Evolutionary conservation across 1,140 invertebrate genomes (phyloP), one percentile per base, ranked within the genome.

Genomic region (Bombus consobrinus): DNA sequence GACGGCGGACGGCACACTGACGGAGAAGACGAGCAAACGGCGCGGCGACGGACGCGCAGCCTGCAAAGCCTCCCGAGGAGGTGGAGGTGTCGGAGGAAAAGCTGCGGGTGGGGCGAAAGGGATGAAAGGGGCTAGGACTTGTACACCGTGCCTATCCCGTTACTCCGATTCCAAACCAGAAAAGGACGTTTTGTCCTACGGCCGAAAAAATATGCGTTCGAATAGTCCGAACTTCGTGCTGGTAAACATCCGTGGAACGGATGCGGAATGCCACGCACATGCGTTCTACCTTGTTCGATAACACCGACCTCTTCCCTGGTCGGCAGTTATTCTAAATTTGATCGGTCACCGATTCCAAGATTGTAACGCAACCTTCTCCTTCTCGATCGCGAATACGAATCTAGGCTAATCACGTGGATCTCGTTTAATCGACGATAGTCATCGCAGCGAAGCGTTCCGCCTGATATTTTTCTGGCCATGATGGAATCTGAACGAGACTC

Each of bases 1-100:
- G 93, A 93, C 88, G 92, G 93, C 94, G 94, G 92, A 94, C 94
- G 94, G 94, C 93, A 94, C 89, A 95, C 94, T 95, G 94, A 92
- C 91, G 92, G 85, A 87, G 92, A 93, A 93, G 92, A 92, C 91
- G 92, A 93, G 89, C 66, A 86, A 91, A 89, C 90, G 89, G 88
- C 90, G 92, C 89, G 88, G 90, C 90, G 89, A 89, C 87, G 89
- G 90, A 90, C 92, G 92, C 92, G 91, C 92, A 93, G 87, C 83
- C 85, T 91, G 90, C 91, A 83, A 92, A 90, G 66, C 88, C 89
- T 87, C 90, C 87, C 87, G 68, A 87, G 84, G 87, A 87, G 86
- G 83, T 71, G 83, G 83, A 10, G 90, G 72, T 83, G 81, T 78
- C 53, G 83, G 89, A 81, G 80, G 76, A 78, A 81, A 66, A 66